Evolutionary conservation across 2,888 invertebrate genomes (phyloP).

Genomic region (Agrenia bidenticulata): DNA sequence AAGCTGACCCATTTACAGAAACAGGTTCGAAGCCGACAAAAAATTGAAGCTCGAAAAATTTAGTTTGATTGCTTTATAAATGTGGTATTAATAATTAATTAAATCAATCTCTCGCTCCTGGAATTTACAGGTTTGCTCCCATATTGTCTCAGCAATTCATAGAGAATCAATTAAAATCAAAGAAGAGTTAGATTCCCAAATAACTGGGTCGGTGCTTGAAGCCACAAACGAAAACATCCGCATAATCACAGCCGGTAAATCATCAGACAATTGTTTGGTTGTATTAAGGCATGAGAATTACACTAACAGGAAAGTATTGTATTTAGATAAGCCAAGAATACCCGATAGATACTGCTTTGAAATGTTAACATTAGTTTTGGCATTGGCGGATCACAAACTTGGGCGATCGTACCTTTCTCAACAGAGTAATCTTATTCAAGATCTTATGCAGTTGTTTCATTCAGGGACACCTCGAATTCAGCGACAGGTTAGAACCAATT

Average conservation of each 20-base stretch:
- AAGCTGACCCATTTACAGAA: conserved; percentile 90
- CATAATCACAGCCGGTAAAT: conserved; percentile 39
- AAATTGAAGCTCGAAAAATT: background rate
- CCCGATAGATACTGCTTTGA: conserved; percentile 95
- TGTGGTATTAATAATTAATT: too few species aligned
- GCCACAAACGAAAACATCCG: conserved; percentile 48
- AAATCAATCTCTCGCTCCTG: too few species aligned
- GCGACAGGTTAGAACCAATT: conserved; percentile 75
- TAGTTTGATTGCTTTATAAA: background rate
- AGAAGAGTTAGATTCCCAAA: conserved; percentile 81
- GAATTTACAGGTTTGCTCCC: conserved; percentile 71
- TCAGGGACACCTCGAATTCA: conserved; percentile 94
- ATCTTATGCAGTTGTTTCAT: conserved; percentile 82
- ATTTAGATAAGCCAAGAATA: conserved; percentile 56
- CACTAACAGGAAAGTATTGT: too few species aligned
- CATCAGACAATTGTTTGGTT: background rate
- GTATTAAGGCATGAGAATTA: too few species aligned
- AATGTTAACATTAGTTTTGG: conserved; percentile 92
- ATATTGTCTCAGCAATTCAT: conserved; percentile 83
- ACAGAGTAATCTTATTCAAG: conserved; percentile 79
- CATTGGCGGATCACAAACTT: conserved; percentile 87
- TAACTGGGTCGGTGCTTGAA: conserved; percentile 46
- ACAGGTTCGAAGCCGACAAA: conserved; percentile 64
- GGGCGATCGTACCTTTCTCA: conserved; percentile 88
- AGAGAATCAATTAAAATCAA: conserved; percentile 82